Conservation (phyloP, 2,888 invertebrate species). For the Aphodius sticticus region DNA sequence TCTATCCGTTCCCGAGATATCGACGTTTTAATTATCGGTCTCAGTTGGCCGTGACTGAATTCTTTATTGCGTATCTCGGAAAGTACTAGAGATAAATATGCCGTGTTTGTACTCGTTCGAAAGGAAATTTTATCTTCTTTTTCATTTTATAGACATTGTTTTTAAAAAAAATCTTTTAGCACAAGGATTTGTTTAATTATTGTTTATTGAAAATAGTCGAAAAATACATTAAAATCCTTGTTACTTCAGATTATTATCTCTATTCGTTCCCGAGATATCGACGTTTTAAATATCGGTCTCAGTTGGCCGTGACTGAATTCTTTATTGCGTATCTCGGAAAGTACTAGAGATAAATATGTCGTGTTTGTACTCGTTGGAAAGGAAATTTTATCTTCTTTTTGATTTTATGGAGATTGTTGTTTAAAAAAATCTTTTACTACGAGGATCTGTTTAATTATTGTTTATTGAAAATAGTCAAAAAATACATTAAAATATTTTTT, state of each 20-base stretch:
- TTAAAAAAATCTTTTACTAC: no score
- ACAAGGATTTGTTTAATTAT: no score
- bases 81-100: not conserved
- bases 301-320: not conserved
- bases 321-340: not conserved
- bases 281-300: not conserved
- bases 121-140: not conserved
- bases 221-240: not conserved
- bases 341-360: not conserved
- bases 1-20: not conserved
- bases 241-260: not conserved
- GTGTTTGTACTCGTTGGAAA: conserved; percentile 6
- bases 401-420: not conserved
- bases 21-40: not conserved
- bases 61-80: not conserved
- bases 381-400: not conserved
- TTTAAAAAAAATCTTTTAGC: not conserved
- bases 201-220: not conserved
- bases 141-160: not conserved
- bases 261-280: not conserved
- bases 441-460: no score
- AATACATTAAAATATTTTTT: not conserved
- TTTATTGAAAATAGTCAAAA: not conserved
- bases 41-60: not conserved
- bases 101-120: conserved; percentile 8